Evolutionary conservation across 2,888 invertebrate genomes (phyloP), one percentile per base, ranked within the genome.

Genomic region (Bedellia somnulentella): DNA sequence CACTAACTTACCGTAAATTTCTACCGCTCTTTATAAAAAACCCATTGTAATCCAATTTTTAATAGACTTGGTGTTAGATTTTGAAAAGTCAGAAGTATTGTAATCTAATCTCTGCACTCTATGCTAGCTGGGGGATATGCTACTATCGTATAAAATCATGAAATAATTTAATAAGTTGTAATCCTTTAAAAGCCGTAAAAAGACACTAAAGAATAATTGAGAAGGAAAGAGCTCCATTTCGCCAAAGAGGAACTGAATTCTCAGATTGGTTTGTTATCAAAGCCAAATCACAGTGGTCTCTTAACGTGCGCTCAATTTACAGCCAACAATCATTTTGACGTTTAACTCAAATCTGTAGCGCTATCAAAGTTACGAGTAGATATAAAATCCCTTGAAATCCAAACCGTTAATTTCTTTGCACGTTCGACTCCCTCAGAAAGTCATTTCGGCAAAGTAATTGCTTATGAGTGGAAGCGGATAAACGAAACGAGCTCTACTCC

Each of bases 381-480:
- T n/a, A n/a, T n/a, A n/a, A n/a, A n/a, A n/a, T n/a, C n/a, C 52
- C 52, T 57, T 52, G 49, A 62, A 64, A 64, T 57, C 57, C 56
- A 47, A 47, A 49, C 47, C 52, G 64, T 58, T 63, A 66, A 67
- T 63, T 66, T 64, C 62, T 67, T 67, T 64, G 48, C 59, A 55
- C 59, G 59, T 58, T 56, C 51, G 49, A 50, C 52, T 57, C 55
- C 50, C 57, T 58, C 52, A 46, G 50, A 60, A 64, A 64, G 61
- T 63, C 64, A 57, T 67, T 67, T 56, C 52, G 51, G 49, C 52
- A 58, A 63, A 70, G 62, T 71, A 71, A 70, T 71, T 68, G 71
- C 71, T 71, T 70, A 70, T 70, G 70, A 71, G 67, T 66, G 58
- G 60, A 59, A 62, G 60, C 58, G 70, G 66, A 70, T 70, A 66